phyloP scores from a whole-genome alignment of 2,888 invertebrate genomes.

The Chrysopilus asiliformis region DNA sequence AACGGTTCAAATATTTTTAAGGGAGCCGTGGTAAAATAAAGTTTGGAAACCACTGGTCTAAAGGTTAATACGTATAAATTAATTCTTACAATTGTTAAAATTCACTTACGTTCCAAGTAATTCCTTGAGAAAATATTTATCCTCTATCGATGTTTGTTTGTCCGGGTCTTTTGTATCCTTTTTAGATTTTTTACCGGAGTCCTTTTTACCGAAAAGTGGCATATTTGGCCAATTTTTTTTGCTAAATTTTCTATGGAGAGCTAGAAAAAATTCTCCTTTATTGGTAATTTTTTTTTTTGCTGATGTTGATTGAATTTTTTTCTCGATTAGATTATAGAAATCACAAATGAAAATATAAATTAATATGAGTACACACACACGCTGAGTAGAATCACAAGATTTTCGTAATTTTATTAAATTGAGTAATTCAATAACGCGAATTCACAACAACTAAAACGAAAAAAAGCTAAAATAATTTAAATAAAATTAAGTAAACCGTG shows the following conservation, averaged over 20 bases:
- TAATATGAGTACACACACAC: no score
- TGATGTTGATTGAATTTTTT: not conserved
- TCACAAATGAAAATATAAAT: no score
- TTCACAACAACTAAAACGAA: no score
- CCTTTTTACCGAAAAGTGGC: slow-evolving; percentile 86
- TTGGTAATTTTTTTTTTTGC: not conserved
- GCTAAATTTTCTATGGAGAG: not conserved
- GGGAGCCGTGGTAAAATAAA: no score
- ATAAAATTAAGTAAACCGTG: no score
- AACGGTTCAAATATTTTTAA: no score
- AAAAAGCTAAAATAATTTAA: no score
- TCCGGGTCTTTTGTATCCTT: slow-evolving; percentile 64
- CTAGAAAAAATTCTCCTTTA: not conserved
- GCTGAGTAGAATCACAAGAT: no score
- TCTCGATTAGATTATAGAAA: no score
- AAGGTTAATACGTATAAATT: not conserved
- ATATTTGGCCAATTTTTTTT: slow-evolving; percentile 37
- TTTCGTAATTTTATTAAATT: no score
- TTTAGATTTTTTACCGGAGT: slow-evolving; percentile 71
- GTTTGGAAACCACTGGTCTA: not conserved
- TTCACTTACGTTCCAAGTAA: slow-evolving; percentile 71
- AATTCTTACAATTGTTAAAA: slow-evolving; percentile 2
- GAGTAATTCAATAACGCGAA: no score
- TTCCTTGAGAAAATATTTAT: slow-evolving; percentile 82
- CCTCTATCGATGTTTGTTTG: slow-evolving; percentile 71